Percentiles rank a stretch among this genome's conserved stretches.
phyloP scores from a whole-genome alignment of 2,113 vertebrate species.

The Trinectes maculatus region DNA sequence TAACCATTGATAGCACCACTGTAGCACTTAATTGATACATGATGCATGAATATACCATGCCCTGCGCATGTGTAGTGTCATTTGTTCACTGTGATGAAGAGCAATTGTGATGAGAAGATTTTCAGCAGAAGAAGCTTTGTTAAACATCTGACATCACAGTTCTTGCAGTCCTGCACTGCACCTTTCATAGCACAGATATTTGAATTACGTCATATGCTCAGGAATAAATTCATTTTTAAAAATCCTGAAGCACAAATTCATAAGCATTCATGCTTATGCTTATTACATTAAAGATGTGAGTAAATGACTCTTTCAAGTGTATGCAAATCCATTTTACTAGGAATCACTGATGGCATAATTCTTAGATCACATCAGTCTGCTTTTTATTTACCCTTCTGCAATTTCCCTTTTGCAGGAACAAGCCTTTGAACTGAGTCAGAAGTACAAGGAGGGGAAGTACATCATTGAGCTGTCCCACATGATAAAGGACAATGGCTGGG shows the following conservation, averaged over 20 bases:
- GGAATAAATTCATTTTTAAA: too few species aligned
- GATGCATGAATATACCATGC: rapidly evolving
- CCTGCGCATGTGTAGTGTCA: neutral
- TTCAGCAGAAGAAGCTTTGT: too few species aligned
- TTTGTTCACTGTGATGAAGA: neutral
- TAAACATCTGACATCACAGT: too few species aligned
- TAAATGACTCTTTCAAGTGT: neutral
- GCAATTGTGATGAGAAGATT: too few species aligned
- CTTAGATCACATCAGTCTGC: neutral
- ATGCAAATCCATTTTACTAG: neutral
- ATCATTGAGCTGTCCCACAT: conserved; percentile 99
- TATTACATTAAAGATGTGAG: too few species aligned
- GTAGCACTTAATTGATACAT: neutral
- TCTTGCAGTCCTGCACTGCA: too few species aligned
- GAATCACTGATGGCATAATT: neutral
- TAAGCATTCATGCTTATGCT: too few species aligned
- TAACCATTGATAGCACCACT: neutral
- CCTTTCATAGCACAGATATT: too few species aligned
- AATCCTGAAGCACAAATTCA: too few species aligned
- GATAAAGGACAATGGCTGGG: conserved; percentile 99
- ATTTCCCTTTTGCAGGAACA: conserved; percentile 86
- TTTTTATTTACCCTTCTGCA: neutral
- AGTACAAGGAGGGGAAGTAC: conserved; percentile 99
- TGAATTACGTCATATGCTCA: too few species aligned
- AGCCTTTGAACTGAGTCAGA: conserved; percentile 98